Evolutionary conservation across 2,113 vertebrate genomes (phyloP).

Genomic region (Pseudorectes ferrugineus): DNA sequence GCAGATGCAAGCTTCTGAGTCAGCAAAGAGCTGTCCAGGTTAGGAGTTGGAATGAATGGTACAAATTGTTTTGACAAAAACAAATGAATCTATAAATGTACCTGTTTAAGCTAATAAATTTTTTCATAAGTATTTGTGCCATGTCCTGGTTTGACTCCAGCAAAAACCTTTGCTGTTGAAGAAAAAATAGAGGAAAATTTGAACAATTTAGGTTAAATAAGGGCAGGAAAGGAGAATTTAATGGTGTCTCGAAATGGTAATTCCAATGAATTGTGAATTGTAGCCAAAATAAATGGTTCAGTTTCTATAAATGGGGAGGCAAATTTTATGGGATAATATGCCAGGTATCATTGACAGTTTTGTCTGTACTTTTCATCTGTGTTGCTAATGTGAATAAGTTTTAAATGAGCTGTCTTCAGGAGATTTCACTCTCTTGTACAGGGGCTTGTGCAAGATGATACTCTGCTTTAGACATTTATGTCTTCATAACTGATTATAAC

Average conservation of each 20-base stretch:
- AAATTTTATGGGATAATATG: background rate
- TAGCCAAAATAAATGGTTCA: background rate
- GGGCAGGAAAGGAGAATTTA: background rate
- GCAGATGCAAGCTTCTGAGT: background rate
- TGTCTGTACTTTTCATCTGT: background rate
- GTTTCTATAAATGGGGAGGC: background rate
- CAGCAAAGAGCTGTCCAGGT: background rate
- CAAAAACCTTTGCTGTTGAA: background rate
- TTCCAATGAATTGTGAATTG: background rate
- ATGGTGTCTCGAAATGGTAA: background rate
- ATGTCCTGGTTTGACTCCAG: background rate
- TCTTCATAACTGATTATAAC: background rate
- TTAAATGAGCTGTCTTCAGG: background rate
- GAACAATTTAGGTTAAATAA: background rate
- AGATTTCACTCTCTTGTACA: background rate
- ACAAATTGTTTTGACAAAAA: background rate
- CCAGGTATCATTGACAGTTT: background rate
- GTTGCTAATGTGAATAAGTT: background rate
- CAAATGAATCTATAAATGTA: background rate
- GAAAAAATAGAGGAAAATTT: background rate
- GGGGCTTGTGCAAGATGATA: background rate
- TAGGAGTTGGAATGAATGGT: background rate
- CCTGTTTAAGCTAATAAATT: background rate
- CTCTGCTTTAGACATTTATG: accelerated
- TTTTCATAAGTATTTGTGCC: background rate